These are phyloP conservation scores for Pyrgus malvae DNA, from an alignment of 2,888 invertebrate species.

Conservation along the genomic window DNA sequence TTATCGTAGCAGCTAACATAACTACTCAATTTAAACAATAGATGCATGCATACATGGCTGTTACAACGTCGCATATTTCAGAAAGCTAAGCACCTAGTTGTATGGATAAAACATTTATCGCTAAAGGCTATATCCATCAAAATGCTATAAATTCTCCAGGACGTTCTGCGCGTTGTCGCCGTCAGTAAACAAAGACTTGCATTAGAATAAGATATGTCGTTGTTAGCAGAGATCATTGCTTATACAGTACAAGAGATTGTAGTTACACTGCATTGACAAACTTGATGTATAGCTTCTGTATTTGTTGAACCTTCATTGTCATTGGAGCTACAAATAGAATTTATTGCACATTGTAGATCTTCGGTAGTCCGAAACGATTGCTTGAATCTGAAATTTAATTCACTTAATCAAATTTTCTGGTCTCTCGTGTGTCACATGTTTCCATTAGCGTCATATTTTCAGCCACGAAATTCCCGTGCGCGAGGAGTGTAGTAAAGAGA, in stretches of 20 bases:
- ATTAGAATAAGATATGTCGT: constrained; percentile 21
- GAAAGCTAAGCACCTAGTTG: background rate
- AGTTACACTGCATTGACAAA: constrained; percentile 3
- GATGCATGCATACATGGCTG: too few species aligned
- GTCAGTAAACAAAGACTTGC: constrained; percentile 16
- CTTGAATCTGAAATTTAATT: constrained; percentile 4
- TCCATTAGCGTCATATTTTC: constrained; percentile 68
- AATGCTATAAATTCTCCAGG: constrained; percentile 13
- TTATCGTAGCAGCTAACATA: too few species aligned
- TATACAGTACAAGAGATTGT: constrained; percentile 4
- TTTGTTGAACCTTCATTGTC: background rate
- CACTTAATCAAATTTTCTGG: constrained; percentile 34
- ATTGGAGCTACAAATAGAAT: too few species aligned
- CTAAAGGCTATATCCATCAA: constrained; percentile 4
- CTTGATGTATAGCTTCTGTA: background rate
- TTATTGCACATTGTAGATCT: too few species aligned
- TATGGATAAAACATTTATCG: background rate
- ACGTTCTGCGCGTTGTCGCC: constrained; percentile 7
- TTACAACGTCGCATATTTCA: too few species aligned
- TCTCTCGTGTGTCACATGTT: constrained; percentile 54
- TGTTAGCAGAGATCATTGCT: background rate
- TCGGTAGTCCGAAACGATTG: background rate
- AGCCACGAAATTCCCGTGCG: constrained; percentile 39
- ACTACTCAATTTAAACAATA: too few species aligned
- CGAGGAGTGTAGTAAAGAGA: constrained; percentile 52